phyloP scores from a whole-genome alignment of 1,140 invertebrate genomes.

The Gerris buenoi region DNA sequence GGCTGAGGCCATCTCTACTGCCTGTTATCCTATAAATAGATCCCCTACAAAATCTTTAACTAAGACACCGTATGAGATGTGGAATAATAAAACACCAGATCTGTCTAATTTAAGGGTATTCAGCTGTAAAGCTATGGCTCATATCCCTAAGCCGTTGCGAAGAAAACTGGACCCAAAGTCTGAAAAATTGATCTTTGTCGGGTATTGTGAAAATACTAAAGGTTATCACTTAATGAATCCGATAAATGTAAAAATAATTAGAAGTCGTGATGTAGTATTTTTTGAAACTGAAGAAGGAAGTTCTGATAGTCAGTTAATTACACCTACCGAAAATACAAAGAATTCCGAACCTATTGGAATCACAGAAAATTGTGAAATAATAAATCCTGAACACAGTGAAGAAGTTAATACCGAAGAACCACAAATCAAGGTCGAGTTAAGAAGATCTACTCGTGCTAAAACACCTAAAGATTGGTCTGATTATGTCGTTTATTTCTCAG shows the following conservation, averaged over 20 bases:
- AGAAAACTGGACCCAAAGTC: neutral
- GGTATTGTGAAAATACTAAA: neutral
- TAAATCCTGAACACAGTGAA: too few relatives aligned
- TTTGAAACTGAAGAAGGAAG: neutral
- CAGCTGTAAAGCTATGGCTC: neutral
- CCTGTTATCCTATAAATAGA: neutral
- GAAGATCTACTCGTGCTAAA: neutral
- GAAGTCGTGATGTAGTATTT: neutral
- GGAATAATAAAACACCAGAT: neutral
- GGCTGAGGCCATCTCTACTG: constrained; percentile 2
- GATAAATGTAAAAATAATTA: neutral
- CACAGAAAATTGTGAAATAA: too few relatives aligned
- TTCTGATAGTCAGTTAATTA: too few relatives aligned
- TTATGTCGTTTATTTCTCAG: neutral
- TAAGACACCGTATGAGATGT: neutral
- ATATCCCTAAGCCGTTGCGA: neutral
- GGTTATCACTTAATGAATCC: neutral
- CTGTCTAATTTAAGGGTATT: neutral
- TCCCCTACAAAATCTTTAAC: neutral
- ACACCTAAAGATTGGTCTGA: neutral
- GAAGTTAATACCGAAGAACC: neutral
- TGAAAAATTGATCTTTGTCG: neutral
- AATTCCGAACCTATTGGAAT: too few relatives aligned
- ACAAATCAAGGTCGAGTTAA: neutral
- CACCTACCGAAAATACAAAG: too few relatives aligned